These are phyloP conservation scores for Tetranychus piercei DNA, from an alignment of 2,888 invertebrate species.

Conservation along the genomic window DNA sequence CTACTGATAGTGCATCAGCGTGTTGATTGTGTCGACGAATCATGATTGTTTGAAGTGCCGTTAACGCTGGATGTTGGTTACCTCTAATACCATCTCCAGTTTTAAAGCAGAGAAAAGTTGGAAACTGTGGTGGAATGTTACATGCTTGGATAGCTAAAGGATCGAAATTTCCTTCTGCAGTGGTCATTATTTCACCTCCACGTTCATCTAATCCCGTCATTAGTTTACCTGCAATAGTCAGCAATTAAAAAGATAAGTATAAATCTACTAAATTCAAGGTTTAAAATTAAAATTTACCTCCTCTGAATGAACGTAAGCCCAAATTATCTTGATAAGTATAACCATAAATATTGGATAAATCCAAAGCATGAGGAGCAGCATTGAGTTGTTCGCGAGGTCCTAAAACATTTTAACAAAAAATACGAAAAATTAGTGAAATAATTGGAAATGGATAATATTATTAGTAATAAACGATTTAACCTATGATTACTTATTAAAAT, in stretches of 20 bases:
- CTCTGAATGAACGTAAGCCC: background rate
- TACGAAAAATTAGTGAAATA: background rate
- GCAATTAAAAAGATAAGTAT: background rate
- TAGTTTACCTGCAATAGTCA: slow-evolving; percentile 15
- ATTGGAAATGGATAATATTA: background rate
- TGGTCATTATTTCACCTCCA: slow-evolving; percentile 19
- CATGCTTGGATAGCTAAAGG: slow-evolving; percentile 13
- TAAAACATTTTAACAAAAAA: background rate
- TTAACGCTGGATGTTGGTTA: slow-evolving; percentile 18
- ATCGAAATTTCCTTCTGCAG: slow-evolving; percentile 16
- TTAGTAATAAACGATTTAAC: too few species aligned
- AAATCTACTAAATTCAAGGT: background rate
- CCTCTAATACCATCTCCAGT: slow-evolving; percentile 19
- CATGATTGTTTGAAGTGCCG: slow-evolving; percentile 53
- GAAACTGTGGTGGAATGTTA: slow-evolving; percentile 13
- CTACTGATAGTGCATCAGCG: slow-evolving; percentile 41
- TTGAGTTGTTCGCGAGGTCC: slow-evolving; percentile 22
- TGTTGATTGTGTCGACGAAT: slow-evolving; percentile 66
- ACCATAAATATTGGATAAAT: slow-evolving; percentile 22
- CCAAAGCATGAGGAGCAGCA: slow-evolving; percentile 19
- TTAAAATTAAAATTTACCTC: background rate
- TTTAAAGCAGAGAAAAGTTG: slow-evolving; percentile 16
- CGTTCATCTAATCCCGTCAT: slow-evolving; percentile 14
- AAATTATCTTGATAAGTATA: slow-evolving; percentile 13
- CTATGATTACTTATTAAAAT: too few species aligned